Base-by-base conservation (phyloP, 92 coral and sea anemone species). In the Pocillopora meandrina region DNA sequence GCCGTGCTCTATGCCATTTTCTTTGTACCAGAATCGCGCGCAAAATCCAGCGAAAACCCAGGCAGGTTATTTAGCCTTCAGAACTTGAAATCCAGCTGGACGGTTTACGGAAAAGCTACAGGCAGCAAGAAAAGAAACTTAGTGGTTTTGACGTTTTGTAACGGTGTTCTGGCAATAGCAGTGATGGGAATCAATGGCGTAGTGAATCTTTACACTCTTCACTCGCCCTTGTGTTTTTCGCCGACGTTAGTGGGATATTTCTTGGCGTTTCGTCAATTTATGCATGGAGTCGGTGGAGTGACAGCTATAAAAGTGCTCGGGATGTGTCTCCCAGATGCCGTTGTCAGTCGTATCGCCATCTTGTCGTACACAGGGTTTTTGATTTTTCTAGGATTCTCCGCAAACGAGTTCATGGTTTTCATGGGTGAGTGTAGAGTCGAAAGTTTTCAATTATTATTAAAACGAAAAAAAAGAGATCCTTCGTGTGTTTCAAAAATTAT, bases 11-110 rank as follows among this genome's bases (percentile, higher is more conserved):
- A 93, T 58, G 79, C 84, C 23, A n/a, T 89, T 47, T 78, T 87
- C 78, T 56, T 87, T 55, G 93, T 93, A n/a, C 98, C 98, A n/a
- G 98, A 93, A 67, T 92, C 98, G 14, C 74, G 90, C 35, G 58
- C 14, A 18, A 31, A 59, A 21, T 69, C 76, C 70, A 35, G 15
- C 0, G n/a, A 1, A 10, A 61, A 67, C 57, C 56, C 59, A 76
- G 82, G 88, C 15, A 68, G 76, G 61, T 78, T 93, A 42, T 92
- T 93, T 68, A 92, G 93, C 67, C 69, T 85, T 17, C 77, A 88
- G 7, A 90, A 88, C 81, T 60, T 92, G 20, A 91, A 82, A 65
- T 88, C 92, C 0, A 52, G 88, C 19, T 56, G 83, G 86, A 78
- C 59, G 31, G 87, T 92, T 12, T 91, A 88, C 87, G 47, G 47